Percentiles rank a stretch among this genome's conserved stretches.
These are phyloP conservation scores for Grantiella picta DNA, from an alignment of 2,113 vertebrate genomes.

Conservation along the genomic window DNA sequence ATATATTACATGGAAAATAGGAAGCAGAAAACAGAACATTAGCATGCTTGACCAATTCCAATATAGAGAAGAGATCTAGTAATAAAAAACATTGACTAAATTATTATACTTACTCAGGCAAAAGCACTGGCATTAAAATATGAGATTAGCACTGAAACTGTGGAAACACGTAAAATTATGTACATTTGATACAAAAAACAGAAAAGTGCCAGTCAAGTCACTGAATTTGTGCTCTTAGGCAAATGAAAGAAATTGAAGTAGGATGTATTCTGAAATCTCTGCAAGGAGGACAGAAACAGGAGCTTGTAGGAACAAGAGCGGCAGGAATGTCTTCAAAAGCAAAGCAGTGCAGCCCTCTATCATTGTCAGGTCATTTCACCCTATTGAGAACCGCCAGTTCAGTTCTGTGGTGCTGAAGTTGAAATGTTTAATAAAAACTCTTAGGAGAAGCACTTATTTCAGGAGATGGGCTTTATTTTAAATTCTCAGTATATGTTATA, in stretches of 20 bases:
- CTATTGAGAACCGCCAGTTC: background rate
- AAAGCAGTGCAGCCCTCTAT: background rate
- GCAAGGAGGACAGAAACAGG: background rate
- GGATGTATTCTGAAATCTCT: background rate
- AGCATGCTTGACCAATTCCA: background rate
- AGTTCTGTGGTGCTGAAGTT: background rate
- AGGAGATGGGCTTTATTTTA: background rate
- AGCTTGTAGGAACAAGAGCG: background rate
- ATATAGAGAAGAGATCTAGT: background rate
- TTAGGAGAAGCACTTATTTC: background rate
- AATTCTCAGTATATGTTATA: background rate
- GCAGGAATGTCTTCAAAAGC: background rate
- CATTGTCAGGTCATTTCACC: background rate
- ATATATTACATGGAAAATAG: background rate
- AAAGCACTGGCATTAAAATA: background rate
- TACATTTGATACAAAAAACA: background rate
- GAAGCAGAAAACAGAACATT: background rate
- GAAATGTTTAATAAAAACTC: background rate
- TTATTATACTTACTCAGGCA: background rate
- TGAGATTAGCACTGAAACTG: background rate
- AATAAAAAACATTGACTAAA: background rate
- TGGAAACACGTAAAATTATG: background rate
- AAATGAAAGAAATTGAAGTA: background rate
- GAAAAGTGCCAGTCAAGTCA: background rate
- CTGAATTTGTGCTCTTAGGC: background rate